Base-by-base conservation (phyloP, 1,140 invertebrate species). In the Ephestia elutella region DNA sequence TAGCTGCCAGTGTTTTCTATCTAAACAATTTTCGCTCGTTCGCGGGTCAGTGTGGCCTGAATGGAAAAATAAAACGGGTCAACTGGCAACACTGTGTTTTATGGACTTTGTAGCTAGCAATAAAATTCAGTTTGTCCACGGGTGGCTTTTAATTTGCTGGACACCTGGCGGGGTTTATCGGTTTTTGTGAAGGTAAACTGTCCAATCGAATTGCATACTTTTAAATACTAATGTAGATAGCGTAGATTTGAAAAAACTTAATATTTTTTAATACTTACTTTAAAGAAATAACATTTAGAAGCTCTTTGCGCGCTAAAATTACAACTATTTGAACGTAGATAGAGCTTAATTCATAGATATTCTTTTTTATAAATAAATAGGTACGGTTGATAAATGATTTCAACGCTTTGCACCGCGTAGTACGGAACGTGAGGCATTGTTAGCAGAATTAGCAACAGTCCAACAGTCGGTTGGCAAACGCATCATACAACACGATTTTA, bases 1-100 rank as follows among this genome's bases (percentile, higher is more conserved):
- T 44, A 44, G 15, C 38, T 44, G 38, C 38, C 38, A 44, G 38
- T 44, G n/a, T 44, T 44, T 44, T 44, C 38, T 44, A n/a, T 44
- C 38, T 44, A 44, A 44, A 44, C 38, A 15, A 17, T 44, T 15
- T 44, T 44, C 30, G 30, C 30, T 7, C 38, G 38, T 17, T 44
- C n/a, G 38, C n/a, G n/a, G 15, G 1, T 44, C 5, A 10, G 38
- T 44, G 15, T 15, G 38, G 38, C 15, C 38, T 44, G 38, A 44
- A 44, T 44, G 38, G 13, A 44, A 44, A 35, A 44, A 44, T 44
- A 44, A 44, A 44, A 15, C 8, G 30, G 30, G 15, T 15, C 38
- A 44, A 44, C 13, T 15, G 38, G 15, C 38, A 44, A 44, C 38
- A 44, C 38, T 44, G 38, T 38, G 32, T 44, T 44, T 44, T 44